phyloP scores from a whole-genome alignment of 2,113 vertebrate species.

The Pedionomus torquatus region DNA sequence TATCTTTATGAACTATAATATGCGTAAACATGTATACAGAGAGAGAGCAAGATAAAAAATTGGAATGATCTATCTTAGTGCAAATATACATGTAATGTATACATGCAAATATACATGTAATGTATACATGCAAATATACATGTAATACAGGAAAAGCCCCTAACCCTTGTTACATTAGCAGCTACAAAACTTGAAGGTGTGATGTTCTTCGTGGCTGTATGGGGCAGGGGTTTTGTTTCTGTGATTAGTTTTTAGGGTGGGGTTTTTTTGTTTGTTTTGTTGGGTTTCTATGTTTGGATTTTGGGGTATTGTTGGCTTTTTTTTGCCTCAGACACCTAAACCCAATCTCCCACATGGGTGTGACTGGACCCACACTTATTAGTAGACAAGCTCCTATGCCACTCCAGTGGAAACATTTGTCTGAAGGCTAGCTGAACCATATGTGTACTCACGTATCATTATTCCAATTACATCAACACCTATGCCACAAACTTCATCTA shows the following conservation, averaged over 20 bases:
- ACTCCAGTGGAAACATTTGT: not conserved
- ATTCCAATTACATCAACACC: not conserved
- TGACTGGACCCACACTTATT: not conserved
- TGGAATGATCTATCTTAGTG: not conserved
- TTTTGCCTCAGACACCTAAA: not conserved
- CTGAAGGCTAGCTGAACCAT: not conserved
- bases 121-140: too few relatives aligned
- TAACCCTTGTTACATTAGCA: not conserved
- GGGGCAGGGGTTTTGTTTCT: not conserved
- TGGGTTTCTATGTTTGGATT: not conserved
- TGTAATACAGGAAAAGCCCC: rapidly evolving
- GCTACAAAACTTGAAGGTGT: not conserved
- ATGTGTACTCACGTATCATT: not conserved
- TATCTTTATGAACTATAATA: not conserved
- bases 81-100: not conserved
- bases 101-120: not conserved
- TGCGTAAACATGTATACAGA: not conserved
- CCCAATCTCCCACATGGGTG: not conserved
- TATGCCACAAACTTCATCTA: not conserved
- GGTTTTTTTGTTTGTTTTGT: not conserved
- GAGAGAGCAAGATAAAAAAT: not conserved
- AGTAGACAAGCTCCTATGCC: not conserved
- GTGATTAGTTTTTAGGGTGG: not conserved
- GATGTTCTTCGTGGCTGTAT: too few relatives aligned
- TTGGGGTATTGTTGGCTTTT: too few relatives aligned